Evolutionary conservation across 2,113 vertebrate species (phyloP), one percentile per base, ranked within the genome.

Genomic region (Pygoscelis adeliae): DNA sequence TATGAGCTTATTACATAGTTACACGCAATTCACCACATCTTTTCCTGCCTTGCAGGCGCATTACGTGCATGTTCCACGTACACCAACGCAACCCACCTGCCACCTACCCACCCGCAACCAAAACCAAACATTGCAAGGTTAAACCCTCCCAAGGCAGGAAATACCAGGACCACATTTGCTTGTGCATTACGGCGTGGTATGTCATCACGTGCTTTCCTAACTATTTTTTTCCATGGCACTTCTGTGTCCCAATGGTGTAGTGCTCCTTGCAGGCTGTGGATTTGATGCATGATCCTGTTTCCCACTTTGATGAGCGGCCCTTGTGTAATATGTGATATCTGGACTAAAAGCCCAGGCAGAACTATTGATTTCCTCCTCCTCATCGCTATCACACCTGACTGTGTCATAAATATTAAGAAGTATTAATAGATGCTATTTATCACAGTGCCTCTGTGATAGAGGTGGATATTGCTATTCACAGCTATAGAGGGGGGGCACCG

Each of bases 1-100:
- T 83, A 56, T 4, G 8, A 65, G 13, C 40, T 46, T 29, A 7
- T 23, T 13, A 42, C 23, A 22, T 10, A 52, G 21, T 17, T 5
- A 23, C 13, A 16, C 0, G 4, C 5, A 26, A 50, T 11, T 83
- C 34, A 14, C 21, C 2, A 1, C 36, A 49, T 11, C 30, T 55
- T 61, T 6, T 40, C 61, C 84, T 59, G 47, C 55, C 36, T 36
- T 0, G 0, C 2, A 10, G 26, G 11, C 1, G 3, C 15, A 27
- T 9, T 10, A 9, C 5, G 3, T 8, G 21, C 38, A 49, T 2
- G 7, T 55, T 17, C 52, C 52, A 15, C 0, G 0, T 14, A 27
- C 5, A 59, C 40, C 27, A 2, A 4, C 2, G 2, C 52, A 47
- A 42, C 12, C 32, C 27, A n/a, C 32, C 12, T 22, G 21, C 52